Evolutionary conservation across 2,113 vertebrate species (phyloP), one percentile per base, ranked within the genome.

Genomic region (Cyprinus carpio): DNA sequence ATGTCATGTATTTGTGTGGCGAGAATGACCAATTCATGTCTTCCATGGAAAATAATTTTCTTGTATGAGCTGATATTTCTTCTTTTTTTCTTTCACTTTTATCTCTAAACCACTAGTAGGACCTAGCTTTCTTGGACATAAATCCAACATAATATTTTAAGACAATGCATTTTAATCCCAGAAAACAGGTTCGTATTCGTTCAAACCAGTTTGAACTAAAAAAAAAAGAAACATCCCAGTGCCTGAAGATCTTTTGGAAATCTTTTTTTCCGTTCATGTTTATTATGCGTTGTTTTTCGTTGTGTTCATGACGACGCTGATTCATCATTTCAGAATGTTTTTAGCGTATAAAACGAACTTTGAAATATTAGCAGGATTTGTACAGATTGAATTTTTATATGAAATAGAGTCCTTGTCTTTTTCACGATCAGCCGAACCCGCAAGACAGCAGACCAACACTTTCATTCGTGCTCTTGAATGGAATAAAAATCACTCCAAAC

Each of bases 221-320:
- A n/a, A n/a, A n/a, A n/a, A n/a, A 83, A 83, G 40, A 64, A 29
- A 54, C 81, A 82, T 64, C 23, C 56, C 54, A 71, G 75, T 40
- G 75, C 76, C 69, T n/a, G 31, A n/a, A 75, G 62, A 31, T 25
- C 11, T 64, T 82, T 67, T 75, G n/a, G 40, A 2, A 58, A 49
- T 18, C n/a, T 56, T 9, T n/a, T n/a, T 11, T 67, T 37, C 11
- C 20, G 43, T 31, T 23, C 29, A 23, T 23, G 15, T 51, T 58
- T 16, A 2, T 25, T n/a, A 60, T 27, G 15, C 51, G 67, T 98
- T 97, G 98, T 96, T 18, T 74, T 49, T 49, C 18, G 10, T 40
- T 31, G 20, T 75, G 18, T 29, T 37, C 64, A 79, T 75, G 82
- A 84, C 46, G 62, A 13, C 13, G 69, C 64, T 80, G 64, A 51